Percentiles rank a stretch among this genome's conserved stretches.
Conservation (phyloP, 2,113 vertebrate genomes). For the Opisthocomus hoazin region DNA sequence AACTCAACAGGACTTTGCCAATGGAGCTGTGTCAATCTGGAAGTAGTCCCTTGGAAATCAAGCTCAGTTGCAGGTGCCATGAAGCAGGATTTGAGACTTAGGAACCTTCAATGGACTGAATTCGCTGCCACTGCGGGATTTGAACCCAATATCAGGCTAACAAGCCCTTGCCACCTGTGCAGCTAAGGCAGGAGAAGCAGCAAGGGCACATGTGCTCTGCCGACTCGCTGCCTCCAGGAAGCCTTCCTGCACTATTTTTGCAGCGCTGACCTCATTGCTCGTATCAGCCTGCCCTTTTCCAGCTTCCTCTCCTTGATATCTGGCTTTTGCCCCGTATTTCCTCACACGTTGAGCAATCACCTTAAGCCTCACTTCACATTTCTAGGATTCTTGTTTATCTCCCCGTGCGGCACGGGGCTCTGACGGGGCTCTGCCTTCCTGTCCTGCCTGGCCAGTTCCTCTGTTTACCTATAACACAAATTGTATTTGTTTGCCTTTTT, state of each 20-base stretch:
- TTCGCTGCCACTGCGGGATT: background rate
- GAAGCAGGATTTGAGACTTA: background rate
- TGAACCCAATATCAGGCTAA: background rate
- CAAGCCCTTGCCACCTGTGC: background rate
- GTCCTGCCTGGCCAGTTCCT: slow-evolving; percentile 22
- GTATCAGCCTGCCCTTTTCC: slow-evolving; percentile 27
- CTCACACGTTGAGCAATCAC: slow-evolving; percentile 1
- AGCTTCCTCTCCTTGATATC: slow-evolving; percentile 47
- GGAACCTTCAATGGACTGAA: background rate
- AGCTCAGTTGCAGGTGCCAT: background rate
- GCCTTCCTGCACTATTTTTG: slow-evolving; percentile 32
- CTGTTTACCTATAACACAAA: slow-evolving; percentile 29
- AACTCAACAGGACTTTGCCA: background rate
- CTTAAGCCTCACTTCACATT: slow-evolving; percentile 37
- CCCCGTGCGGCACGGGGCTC: fast-evolving
- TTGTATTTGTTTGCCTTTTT: background rate
- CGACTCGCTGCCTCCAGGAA: background rate
- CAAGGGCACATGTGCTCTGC: fast-evolving
- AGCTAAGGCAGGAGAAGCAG: background rate
- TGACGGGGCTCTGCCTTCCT: background rate
- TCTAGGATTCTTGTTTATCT: slow-evolving; percentile 49
- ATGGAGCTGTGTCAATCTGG: fast-evolving
- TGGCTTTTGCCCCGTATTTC: slow-evolving; percentile 47
- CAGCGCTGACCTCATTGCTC: background rate
- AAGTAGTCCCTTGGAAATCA: background rate